Evolutionary conservation across 2,113 vertebrate species (phyloP).

Genomic region (Ursus arctos): DNA sequence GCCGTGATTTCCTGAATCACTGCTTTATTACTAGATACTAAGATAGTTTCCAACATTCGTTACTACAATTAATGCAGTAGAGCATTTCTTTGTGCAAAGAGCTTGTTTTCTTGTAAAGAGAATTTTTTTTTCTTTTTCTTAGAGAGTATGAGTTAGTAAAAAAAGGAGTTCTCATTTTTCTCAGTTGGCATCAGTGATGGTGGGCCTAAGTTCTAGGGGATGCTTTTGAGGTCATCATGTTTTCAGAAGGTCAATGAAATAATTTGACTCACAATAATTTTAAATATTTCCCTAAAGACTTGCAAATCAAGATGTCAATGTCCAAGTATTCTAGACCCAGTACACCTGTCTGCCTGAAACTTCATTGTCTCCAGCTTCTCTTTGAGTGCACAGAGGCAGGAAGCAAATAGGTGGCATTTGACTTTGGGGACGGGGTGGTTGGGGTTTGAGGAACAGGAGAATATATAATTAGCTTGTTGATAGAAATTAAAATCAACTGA

Average conservation of each 20-base stretch:
- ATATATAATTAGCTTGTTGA: not conserved
- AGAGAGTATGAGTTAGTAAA: conserved; percentile 4
- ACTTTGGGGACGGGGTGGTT: not conserved
- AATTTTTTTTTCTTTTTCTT: conserved; percentile 46
- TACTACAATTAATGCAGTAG: not conserved
- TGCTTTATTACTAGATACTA: not conserved
- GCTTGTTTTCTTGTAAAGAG: not conserved
- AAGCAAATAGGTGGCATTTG: not conserved
- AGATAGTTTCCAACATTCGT: not conserved
- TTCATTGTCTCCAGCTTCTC: not conserved
- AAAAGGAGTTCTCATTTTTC: not conserved
- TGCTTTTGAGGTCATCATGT: not conserved
- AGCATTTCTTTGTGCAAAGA: not conserved
- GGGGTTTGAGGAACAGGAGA: not conserved
- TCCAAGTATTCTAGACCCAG: not conserved
- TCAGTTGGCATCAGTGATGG: not conserved
- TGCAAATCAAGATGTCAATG: not conserved
- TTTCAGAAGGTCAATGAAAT: conserved; percentile 35
- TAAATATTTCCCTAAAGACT: not conserved
- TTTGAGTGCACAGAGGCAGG: not conserved
- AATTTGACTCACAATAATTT: not conserved
- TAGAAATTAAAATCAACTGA: conserved; percentile 33
- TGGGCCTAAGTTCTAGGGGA: not conserved
- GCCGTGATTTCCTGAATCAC: not conserved
- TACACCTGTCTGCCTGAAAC: not conserved